Evolutionary conservation across 2,797 vertebrate species (phyloP), one percentile per base, ranked within the genome.

Genomic region (Holocentrus rufus): DNA sequence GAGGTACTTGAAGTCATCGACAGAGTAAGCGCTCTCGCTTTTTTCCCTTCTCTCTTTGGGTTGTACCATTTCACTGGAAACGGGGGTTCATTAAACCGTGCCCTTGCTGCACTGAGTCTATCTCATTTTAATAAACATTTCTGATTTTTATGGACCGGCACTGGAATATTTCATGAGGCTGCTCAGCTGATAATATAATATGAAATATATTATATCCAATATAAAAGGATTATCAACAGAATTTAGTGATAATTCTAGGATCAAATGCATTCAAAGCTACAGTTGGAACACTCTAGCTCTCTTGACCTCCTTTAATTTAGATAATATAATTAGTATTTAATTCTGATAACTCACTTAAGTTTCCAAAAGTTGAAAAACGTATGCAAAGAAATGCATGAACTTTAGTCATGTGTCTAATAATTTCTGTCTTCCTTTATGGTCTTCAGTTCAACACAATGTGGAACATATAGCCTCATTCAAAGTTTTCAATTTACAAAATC

Each of bases 11-110:
- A 0, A 58, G 50, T 8, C 8, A 46, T 62, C 44, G 8, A n/a
- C 2, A 20, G 81, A 89, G 88, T 86, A 82, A 75, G 75, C 79
- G 71, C 15, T 88, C 88, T 0, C 0, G 2, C 18, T 2, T 1
- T 14, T 44, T 14, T 9, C 36, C 8, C 39, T 2, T 15, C 39
- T 44, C 39, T 14, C 63, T 15, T 36, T 22, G 87, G 91, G 79
- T 69, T 67, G 62, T 84, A 90, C 91, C 89, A 92, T 84, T 79
- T 47, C 2, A 18, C 39, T 49, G 61, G 47, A 65, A 81, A 31
- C 49, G 39, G 65, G 60, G 82, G 71, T 31, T 39, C 9, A n/a
- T 10, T 44, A 34, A 27, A 4, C 17, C 23, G 14, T 44, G n/a
- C 52, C 49, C 49, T 8, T 14, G 34, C 11, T 5, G 34, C 22